Base-by-base conservation (phyloP, 2,888 invertebrate species). In the Euphydryas editha region DNA sequence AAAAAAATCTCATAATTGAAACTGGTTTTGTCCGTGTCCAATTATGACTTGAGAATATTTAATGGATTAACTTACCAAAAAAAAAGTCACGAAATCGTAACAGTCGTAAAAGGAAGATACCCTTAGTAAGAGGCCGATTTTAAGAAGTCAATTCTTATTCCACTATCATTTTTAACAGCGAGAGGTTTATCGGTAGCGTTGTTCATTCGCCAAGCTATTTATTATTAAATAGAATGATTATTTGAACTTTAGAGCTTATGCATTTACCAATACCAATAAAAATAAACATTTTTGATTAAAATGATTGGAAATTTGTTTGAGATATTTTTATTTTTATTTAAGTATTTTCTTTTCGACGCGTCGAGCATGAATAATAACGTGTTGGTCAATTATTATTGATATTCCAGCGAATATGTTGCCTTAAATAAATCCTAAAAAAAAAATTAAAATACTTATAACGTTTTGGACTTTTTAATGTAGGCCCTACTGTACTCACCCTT, bases 71-170 rank as follows among this genome's bases (percentile, higher is more conserved):
- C 6, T 30, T 30, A 8, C 8, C 6, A 30, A 30, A 30, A 30
- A 39, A 10, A 15, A 39, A 39, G 11, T 6, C 6, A 44, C 3
- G 2, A 44, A 44, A 44, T n/a, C 5, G 2, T 2, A 6, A 44
- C 3, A 11, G 24, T 15, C n/a, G 24, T 42, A 56, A 59, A 24
- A 56, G 47, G 21, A 37, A 55, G 18, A 30, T 20, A 51, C 20
- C 24, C 17, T 36, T 59, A 15, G n/a, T 36, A 55, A 42, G 44
- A 54, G 8, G 42, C 58, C 42, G 59, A 21, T 55, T 68, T 62
- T 64, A 61, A 60, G 65, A 68, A 59, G 65, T 62, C 65, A 59
- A 68, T 55, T 55, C 56, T 59, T 62, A 62, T 62, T 68, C 65
- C 58, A 39, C 54, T 65, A 39, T 61, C 61, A 65, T 68, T 65